Evolutionary conservation across 2,888 invertebrate species (phyloP), one percentile per base, ranked within the genome.

Genomic region (Eristalis intricaria): DNA sequence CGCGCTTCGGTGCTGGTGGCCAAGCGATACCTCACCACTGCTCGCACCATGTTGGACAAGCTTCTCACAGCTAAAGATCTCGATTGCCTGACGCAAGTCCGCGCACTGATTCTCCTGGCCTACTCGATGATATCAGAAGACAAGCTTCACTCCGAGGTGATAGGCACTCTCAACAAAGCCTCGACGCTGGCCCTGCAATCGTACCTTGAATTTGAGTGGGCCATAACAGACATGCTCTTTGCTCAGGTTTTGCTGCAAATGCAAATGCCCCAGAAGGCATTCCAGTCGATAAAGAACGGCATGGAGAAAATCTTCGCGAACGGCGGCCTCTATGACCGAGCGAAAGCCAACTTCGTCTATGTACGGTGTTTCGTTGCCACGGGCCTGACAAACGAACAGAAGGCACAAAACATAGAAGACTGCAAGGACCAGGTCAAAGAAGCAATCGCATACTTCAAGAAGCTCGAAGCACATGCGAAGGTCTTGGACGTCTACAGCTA

Each of bases 251-350:
- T 97, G 93, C 93, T 97, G 43, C 89, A 90, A 38, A 95, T 97
- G 94, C 96, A 96, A 23, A 95, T 97, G 93, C 95, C 97, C 0
- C 95, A 95, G 85, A 97, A 97, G 91, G 97, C 97, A 0, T 92
- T 97, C 77, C 94, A 94, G 86, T 93, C 97, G 13, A 94, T 97
- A 0, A 95, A 96, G 89, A 94, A 95, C 92, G 95, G 96, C 76
- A 94, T 97, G 90, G 95, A 96, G 8, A 94, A 94, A 38, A 94
- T 97, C 66, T 94, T 97, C 91, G 95, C 97, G 0, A 97, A 98
- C 91, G 98, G 98, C 1, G 96, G 96, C 19, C 94, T 95, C 26
- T 97, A 96, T 90, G 98, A 98, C 91, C 95, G 96, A 90, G 97
- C 96, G 1, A 95, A 97, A 93, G 96, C 95, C 0, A 92, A 96